Evolutionary conservation across 1,140 invertebrate species (phyloP), one percentile per base, ranked within the genome.

Genomic region (Atta colombica): DNA sequence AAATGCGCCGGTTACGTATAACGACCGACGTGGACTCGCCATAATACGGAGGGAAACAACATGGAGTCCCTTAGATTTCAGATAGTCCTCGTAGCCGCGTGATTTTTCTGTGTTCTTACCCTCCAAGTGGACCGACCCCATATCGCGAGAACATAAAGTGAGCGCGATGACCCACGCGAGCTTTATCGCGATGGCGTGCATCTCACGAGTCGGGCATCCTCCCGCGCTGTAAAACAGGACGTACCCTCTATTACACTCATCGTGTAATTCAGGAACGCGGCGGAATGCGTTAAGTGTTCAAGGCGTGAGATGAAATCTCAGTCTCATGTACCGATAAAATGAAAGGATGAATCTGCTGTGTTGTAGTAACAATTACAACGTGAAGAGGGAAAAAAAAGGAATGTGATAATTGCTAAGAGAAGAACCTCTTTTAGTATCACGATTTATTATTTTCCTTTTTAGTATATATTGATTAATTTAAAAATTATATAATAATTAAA

Each of bases 151-250:
- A 49, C 84, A 77, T 69, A 69, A 78, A 68, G 35, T 53, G 58
- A 18, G 63, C 39, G 21, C 65, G 58, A 87, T 80, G 85, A 74
- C 69, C 72, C 75, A 65, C 39, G 74, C 81, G 82, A 88, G 77
- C 39, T 88, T 87, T 87, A 88, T 88, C 87, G 51, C 85, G 85
- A 77, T 88, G 63, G 51, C 80, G 69, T 60, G 68, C 45, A 25
- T 84, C 68, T 82, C 77, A 25, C 45, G 77, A 53, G 60, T 18
- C 12, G 45, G 18, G 53, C 3, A 68, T 80, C 77, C 77, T 69
- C 80, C 69, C 69, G 69, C 69, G 39, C 16, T 61, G 39, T 84
- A 84, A 75, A 84, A 75, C 80, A 84, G 80, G 28, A 75, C 45
- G 49, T 85, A 53, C 74, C 8, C 31, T 53, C 82, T 78, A 53